A percentile compares a stretch with the other conserved stretches of the same genome.
Evolutionary conservation across 2,888 invertebrate species (phyloP).

Genomic region (Punctoribates punctum): DNA sequence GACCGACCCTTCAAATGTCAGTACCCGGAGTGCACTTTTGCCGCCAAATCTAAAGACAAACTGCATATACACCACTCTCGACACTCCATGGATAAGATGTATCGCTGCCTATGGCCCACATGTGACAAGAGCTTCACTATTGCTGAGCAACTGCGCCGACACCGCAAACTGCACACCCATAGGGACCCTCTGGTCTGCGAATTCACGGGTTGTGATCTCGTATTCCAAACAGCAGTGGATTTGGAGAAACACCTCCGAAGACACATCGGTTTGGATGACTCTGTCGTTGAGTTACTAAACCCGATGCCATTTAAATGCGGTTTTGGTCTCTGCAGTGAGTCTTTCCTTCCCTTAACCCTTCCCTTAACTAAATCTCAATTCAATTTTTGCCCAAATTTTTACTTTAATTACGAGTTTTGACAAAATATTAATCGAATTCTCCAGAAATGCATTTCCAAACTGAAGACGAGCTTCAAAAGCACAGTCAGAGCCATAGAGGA

Average conservation of each 20-base stretch:
- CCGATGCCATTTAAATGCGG: constrained; percentile 2
- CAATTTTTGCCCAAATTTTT: not conserved
- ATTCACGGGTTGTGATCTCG: constrained; percentile 6
- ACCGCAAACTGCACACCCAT: constrained; percentile 16
- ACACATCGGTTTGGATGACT: constrained; percentile 27
- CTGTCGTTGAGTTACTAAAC: not conserved
- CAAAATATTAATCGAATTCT: not conserved
- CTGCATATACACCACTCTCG: constrained; percentile 18
- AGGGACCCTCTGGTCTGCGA: not conserved
- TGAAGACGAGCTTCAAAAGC: constrained; percentile 14
- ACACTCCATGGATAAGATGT: not conserved
- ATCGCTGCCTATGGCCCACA: constrained; percentile 13
- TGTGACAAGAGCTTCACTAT: constrained; percentile 32
- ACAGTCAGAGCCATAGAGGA: constrained; percentile 23
- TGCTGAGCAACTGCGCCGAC: constrained; percentile 17
- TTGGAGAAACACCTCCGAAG: not conserved
- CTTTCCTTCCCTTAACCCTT: not conserved
- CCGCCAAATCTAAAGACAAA: constrained; percentile 30
- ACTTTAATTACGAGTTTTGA: not conserved
- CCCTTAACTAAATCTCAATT: not conserved
- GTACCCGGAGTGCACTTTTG: constrained; percentile 27
- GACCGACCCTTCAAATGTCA: constrained; percentile 12
- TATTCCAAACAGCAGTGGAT: not conserved
- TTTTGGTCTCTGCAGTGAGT: constrained; percentile 29
- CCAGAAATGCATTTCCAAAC: constrained; percentile 30